phyloP scores from a whole-genome alignment of 2,113 vertebrate species.

The Paradoxurus hermaphroditus region DNA sequence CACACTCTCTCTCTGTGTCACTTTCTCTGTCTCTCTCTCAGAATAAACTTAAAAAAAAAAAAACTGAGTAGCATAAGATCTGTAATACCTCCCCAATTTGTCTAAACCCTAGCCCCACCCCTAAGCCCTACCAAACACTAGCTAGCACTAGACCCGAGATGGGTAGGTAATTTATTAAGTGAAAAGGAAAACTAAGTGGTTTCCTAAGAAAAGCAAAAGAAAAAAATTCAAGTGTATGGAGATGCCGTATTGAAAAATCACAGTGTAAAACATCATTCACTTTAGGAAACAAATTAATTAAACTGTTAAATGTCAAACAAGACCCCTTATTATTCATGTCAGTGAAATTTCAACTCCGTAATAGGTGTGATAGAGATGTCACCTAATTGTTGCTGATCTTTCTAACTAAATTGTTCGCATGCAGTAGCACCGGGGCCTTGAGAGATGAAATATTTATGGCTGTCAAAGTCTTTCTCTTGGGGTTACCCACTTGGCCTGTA shows the following conservation, averaged over 20 bases:
- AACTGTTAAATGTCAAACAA: constrained; percentile 70
- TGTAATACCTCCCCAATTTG: neutral
- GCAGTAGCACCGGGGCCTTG: constrained; percentile 36
- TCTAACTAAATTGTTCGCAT: constrained; percentile 63
- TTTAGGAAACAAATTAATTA: constrained; percentile 72
- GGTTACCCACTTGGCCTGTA: constrained; percentile 44
- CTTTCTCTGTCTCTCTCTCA: too few relatives aligned
- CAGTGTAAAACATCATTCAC: constrained; percentile 64
- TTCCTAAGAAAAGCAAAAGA: constrained; percentile 28
- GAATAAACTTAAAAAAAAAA: too few relatives aligned
- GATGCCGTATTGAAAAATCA: constrained; percentile 14
- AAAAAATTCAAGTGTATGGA: constrained; percentile 11
- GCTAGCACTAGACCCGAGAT: neutral
- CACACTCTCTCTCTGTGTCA: too few relatives aligned
- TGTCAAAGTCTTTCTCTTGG: constrained; percentile 63
- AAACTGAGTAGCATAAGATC: neutral
- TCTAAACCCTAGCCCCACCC: neutral
- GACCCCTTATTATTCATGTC: constrained; percentile 57
- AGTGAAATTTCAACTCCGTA: constrained; percentile 63
- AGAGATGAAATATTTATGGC: constrained; percentile 50
- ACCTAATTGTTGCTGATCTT: constrained; percentile 72
- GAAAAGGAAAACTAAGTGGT: constrained; percentile 34
- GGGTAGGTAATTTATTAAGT: neutral
- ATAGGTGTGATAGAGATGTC: constrained; percentile 52
- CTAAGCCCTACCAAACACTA: neutral